Base-by-base conservation (phyloP, 2,113 vertebrate species). In the Coptodon bakossiorum region DNA sequence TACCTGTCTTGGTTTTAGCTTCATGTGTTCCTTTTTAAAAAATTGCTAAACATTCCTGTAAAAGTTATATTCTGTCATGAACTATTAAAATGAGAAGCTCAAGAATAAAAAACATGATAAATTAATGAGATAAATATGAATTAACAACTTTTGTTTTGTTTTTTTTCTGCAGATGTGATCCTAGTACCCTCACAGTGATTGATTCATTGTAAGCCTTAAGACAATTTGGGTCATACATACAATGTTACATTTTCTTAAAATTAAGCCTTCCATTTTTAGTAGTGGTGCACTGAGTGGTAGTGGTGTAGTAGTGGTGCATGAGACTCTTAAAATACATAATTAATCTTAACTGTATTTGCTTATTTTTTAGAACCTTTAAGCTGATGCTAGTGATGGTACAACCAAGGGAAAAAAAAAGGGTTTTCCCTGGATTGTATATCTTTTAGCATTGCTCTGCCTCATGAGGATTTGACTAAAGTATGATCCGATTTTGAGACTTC, bases 391-490 rank as follows among this genome's bases (percentile, higher is more conserved):
- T 38, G 34, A 66, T 3, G 3, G 61, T 38, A 22, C 34, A 66
- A 66, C 0, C 3, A 66, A 66, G 4, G 5, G n/a, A n/a, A 0
- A 7, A 66, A 59, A 66, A 66, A 36, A 0, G 10, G 17, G 17
- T n/a, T 38, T 38, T 12, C 31, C 61, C 3, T 66, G 31, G 61
- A 36, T 36, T 66, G 17, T 7, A 36, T 36, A 66, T 66, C 61
- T 12, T 66, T 66, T n/a, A 12, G 61, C 6, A n/a, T 66, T 38
- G 17, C 4, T 63, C 59, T n/a, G 9, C 31, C 6, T 63, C 59
- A 63, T 36, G 6, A 63, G 59, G 59, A 36, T 63, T 63, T 7
- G 31, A 63, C 59, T 63, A n/a, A 63, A 63, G 59, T 36, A 63
- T 63, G 31, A 63, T 63, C 59, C 0, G 1, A 63, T 63, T 63